Evolutionary conservation across 2,888 invertebrate genomes (phyloP), one percentile per base, ranked within the genome.

Genomic region (Drosophila subquinaria): DNA sequence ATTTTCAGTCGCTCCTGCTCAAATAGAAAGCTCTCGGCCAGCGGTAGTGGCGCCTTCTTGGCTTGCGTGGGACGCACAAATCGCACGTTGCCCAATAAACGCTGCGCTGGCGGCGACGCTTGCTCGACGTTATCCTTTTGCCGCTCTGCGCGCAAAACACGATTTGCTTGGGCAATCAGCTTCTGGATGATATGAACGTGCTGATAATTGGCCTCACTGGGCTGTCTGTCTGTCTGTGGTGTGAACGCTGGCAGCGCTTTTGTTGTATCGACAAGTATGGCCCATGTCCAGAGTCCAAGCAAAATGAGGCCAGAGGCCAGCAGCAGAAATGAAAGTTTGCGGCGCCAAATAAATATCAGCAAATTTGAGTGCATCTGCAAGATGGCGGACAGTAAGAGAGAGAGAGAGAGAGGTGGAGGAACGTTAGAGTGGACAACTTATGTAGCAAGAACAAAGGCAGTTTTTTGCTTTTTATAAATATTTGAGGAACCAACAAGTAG

Each of bases 1-100:
- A 93, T 93, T 79, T 91, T 92, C 4, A 93, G 72, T 11, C 93
- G 92, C 70, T 93, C 93, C 77, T 92, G 92, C 71, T 93, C 93
- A 52, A 93, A 93, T 1, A 93, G 83, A 67, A 89, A 92, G 64
- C 89, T 92, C 61, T 92, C 93, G 53, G 89, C 90, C 27, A 90
- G 65, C 3, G 91, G 88, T 15, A 90, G 48, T 11, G 90, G 81
- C 8, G 89, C 90, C 67, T 91, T 92, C 23, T 82, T 90, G 6
- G 89, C 82, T 45, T 92, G 88, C 13, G 91, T 90, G 45, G 91
- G 87, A 47, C 88, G 88, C 23, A 92, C 81, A 61, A 91, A 92
- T 13, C 92, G 89, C 27, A 91, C 88, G 80, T 90, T 82, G 4
- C 91, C 90, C 61, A 79, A 50, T 8, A 76, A 20, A 23, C 71